Conservation (phyloP, 2,797 vertebrate genomes). For the Molossus alvarezi region DNA sequence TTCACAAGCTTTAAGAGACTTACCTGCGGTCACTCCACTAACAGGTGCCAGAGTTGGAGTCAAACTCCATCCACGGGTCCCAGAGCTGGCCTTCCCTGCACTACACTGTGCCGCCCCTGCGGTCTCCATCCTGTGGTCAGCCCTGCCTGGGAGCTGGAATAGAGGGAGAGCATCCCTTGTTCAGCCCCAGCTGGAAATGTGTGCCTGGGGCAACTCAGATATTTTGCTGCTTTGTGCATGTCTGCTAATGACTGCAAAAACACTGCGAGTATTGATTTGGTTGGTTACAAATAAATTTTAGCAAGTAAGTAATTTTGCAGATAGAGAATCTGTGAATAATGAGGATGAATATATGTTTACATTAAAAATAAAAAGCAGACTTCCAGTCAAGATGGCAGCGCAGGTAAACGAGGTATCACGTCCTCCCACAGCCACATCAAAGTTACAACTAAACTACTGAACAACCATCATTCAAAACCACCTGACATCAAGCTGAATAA, state of each 20-base stretch:
- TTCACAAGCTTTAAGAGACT: background rate
- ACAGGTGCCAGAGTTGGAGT: background rate
- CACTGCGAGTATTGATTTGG: background rate
- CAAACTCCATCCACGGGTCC: background rate
- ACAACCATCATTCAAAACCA: too few relatives aligned
- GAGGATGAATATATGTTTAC: background rate
- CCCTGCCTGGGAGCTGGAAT: background rate
- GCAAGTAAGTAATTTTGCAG: background rate
- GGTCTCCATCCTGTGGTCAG: background rate
- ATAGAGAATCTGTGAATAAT: conserved; percentile 13
- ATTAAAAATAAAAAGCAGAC: conserved; percentile 12
- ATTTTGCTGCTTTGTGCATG: background rate
- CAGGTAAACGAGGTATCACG: too few relatives aligned
- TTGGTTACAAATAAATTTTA: conserved; percentile 8
- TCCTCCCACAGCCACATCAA: too few relatives aligned
- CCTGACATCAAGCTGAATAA: too few relatives aligned
- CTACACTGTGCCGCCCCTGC: too few relatives aligned
- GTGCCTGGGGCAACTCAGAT: background rate
- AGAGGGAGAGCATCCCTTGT: background rate
- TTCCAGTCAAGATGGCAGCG: too few relatives aligned
- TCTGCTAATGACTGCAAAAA: background rate
- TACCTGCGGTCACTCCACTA: background rate
- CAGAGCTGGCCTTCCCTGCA: background rate
- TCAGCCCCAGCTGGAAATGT: background rate
- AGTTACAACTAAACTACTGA: too few relatives aligned